Base-by-base conservation (phyloP, 2,888 invertebrate genomes). In the Lasioglossum calceatum region DNA sequence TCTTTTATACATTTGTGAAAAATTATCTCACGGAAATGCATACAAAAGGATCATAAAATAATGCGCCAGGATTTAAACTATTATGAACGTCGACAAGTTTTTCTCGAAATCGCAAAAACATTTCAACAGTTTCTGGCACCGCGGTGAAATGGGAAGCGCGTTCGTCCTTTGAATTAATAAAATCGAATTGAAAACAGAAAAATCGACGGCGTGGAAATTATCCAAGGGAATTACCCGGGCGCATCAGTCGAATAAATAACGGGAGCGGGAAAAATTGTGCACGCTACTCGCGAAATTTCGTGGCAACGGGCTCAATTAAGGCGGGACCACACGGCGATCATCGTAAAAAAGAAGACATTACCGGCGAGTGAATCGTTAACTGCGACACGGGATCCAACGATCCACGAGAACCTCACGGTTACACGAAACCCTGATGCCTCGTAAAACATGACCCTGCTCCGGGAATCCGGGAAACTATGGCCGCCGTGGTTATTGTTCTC, bases 231-330 rank as follows among this genome's bases (percentile, higher is more conserved):
- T 61, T 61, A 5, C 14, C 14, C 27, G n/a, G 1, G 27, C 61
- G 1, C 27, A 4, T 1, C 27, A 14, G 27, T 27, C 27, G 61
- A 27, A 14, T 61, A 14, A 61, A 61, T 61, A 61, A 61, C 61
- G 23, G 5, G 27, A 61, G 14, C 61, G 12, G 14, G 61, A 27
- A 61, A 27, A 14, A 61, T 61, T 27, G 12, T 14, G 61, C 61
- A 12, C 61, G 61, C 27, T 61, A 14, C 61, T 61, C n/a, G 27
- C n/a, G 12, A 61, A 27, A 61, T 67, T 74, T 82, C 78, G 74
- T 50, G 73, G 61, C 64, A 32, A 42, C 64, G 71, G 7, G 73
- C 67, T 84, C 80, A 80, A 84, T 84, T 84, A 80, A 84, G 44
- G 73, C 67, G 79, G 54, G 12, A 27, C 19, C 78, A 32, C 42